These are phyloP conservation scores for Drosophila engyochracea DNA, from an alignment of 2,888 invertebrate species.

Conservation along the genomic window DNA sequence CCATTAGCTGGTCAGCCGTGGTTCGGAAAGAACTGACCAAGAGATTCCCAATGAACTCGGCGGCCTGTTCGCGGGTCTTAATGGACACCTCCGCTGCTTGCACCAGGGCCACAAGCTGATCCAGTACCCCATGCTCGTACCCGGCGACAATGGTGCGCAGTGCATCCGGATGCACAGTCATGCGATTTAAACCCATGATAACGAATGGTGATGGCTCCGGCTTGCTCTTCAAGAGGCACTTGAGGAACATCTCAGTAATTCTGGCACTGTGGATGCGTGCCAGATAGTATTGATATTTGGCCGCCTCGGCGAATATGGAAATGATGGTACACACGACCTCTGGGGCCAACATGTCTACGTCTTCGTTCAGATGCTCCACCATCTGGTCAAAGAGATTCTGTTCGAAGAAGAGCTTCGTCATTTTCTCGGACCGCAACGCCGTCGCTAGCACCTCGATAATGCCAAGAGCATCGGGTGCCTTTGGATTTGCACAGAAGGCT, in stretches of 20 bases:
- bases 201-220: constrained; percentile 58
- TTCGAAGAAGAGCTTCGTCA: constrained; percentile 79
- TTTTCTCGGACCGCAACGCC: constrained; percentile 73
- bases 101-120: constrained; percentile 58
- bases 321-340: constrained; percentile 65
- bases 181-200: constrained; percentile 72
- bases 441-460: constrained; percentile 75
- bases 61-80: constrained; percentile 73
- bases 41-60: constrained; percentile 65
- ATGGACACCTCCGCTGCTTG: constrained; percentile 41
- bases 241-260: constrained; percentile 66
- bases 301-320: constrained; percentile 73
- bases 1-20: constrained; percentile 55
- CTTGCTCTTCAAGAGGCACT: constrained; percentile 63
- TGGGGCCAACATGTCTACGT: constrained; percentile 30
- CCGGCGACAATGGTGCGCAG: constrained; percentile 60
- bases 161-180: constrained; percentile 65
- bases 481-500: constrained; percentile 61
- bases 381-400: constrained; percentile 78
- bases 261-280: constrained; percentile 60
- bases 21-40: constrained; percentile 59
- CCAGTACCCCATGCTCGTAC: constrained; percentile 50
- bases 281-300: constrained; percentile 66
- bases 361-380: constrained; percentile 52
- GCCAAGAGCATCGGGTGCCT: constrained; percentile 51